phyloP scores from a whole-genome alignment of 2,113 vertebrate species.

The Fukomys damarensis region DNA sequence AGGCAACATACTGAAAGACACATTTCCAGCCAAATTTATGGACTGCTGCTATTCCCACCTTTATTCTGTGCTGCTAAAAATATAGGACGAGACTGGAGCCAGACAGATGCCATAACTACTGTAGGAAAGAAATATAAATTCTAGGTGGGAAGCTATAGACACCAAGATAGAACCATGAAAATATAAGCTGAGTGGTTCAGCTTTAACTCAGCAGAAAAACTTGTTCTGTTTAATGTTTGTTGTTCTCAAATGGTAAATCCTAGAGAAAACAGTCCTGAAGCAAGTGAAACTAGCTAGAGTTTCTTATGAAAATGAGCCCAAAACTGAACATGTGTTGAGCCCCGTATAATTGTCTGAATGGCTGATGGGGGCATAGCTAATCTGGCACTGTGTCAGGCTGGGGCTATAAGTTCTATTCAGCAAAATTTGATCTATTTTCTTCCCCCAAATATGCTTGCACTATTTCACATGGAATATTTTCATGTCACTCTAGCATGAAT shows the following conservation, averaged over 20 bases:
- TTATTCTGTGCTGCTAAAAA: conserved; percentile 67
- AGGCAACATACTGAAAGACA: conserved; percentile 68
- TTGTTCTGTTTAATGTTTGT: conserved; percentile 71
- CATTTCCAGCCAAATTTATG: conserved; percentile 73
- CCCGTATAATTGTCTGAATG: neutral
- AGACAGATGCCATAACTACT: conserved; percentile 80
- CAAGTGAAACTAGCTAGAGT: conserved; percentile 53
- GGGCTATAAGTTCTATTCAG: neutral
- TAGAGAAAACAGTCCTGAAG: conserved; percentile 43
- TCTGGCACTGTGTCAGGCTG: neutral
- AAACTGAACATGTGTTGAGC: conserved; percentile 13
- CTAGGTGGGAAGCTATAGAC: conserved; percentile 54
- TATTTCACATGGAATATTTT: conserved; percentile 55
- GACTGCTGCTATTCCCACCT: conserved; percentile 66
- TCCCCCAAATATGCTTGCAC: neutral
- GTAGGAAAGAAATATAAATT: conserved; percentile 75
- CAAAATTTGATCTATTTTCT: conserved; percentile 26
- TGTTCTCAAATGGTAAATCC: conserved; percentile 70
- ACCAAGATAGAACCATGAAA: conserved; percentile 62
- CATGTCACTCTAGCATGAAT: conserved; percentile 43
- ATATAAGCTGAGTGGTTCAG: conserved; percentile 43
- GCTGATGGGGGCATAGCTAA: conserved; percentile 18
- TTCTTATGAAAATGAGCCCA: conserved; percentile 68
- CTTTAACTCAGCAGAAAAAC: conserved; percentile 76
- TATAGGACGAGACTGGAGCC: conserved; percentile 69